phyloP scores from a whole-genome alignment of 2,888 invertebrate genomes.

The Lepidochrysops patricia region DNA sequence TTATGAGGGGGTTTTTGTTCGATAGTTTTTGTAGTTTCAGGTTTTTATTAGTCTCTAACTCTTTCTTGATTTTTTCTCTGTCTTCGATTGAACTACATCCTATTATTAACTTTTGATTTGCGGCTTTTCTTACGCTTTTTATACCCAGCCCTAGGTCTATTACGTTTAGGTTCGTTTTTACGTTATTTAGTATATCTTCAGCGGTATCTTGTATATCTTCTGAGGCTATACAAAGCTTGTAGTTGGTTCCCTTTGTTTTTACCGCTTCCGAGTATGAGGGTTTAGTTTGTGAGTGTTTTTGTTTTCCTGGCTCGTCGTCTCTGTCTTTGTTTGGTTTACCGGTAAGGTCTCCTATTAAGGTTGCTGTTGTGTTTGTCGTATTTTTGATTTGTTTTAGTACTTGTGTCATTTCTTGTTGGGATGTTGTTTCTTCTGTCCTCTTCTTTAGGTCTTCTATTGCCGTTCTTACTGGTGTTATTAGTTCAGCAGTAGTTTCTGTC shows the following conservation, averaged over 20 bases:
- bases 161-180: conserved; percentile 8
- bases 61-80: conserved; percentile 6
- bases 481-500: too few species aligned
- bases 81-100: conserved; percentile 13
- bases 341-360: too few species aligned
- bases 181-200: conserved; percentile 12
- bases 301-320: too few species aligned
- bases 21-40: conserved; percentile 4
- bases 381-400: not conserved
- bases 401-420: too few species aligned
- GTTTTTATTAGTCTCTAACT: not conserved
- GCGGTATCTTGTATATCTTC: conserved; percentile 2
- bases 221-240: not conserved
- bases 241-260: not conserved
- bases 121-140: conserved; percentile 5
- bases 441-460: not conserved
- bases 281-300: not conserved
- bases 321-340: not conserved
- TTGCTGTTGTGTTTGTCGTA: too few species aligned
- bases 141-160: conserved; percentile 13
- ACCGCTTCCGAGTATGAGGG: not conserved
- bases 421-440: not conserved
- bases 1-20: conserved; percentile 13
- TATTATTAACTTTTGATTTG: conserved; percentile 11
- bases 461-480: too few species aligned